Base-by-base conservation (phyloP, 2,888 invertebrate species). In the Agriotes lineatus region DNA sequence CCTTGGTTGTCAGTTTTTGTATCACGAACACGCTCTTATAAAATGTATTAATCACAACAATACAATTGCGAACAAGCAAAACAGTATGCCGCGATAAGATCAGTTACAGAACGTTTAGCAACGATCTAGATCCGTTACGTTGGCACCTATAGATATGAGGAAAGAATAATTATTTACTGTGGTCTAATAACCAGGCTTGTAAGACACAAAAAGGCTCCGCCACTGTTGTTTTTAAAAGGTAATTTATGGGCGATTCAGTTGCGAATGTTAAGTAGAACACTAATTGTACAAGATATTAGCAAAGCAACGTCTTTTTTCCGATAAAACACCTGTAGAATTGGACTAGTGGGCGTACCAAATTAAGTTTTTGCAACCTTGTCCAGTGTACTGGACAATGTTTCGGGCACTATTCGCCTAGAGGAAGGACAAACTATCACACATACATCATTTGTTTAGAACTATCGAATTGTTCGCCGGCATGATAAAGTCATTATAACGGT, bases 401-500 rank as follows among this genome's bases (percentile, higher is more conserved):
- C n/a, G n/a, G n/a, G n/a, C n/a, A n/a, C n/a, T n/a, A n/a, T n/a
- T n/a, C n/a, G n/a, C n/a, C n/a, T n/a, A n/a, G n/a, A n/a, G n/a
- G 50, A 61, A 61, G 61, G 61, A 61, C 61, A 61, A 9, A 25
- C 39, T 50, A 19, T 50, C 37, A 39, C 25, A 30, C 61, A 62
- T 62, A 54, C 52, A 62, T 62, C 62, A 62, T 16, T 25, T 20
- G 54, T 22, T 22, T 19, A 62, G 54, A 62, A 62, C 52, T 54
- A 54, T 54, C 42, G 54, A 54, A 62, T 62, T 60, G 19, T 54
- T 62, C 25, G 52, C 42, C 54, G 54, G 37, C 62, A 22, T 62
- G 62, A 62, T 62, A 62, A 62, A 62, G 62, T 62, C 48, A 62
- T 62, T 62, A 62, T 62, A 62, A 62, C 62, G 52, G 62, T 62